A percentile compares a stretch with the other conserved stretches of the same genome.
These are phyloP conservation scores for Geophilus truncorum DNA, from an alignment of 2,888 invertebrate species.

Conservation along the genomic window DNA sequence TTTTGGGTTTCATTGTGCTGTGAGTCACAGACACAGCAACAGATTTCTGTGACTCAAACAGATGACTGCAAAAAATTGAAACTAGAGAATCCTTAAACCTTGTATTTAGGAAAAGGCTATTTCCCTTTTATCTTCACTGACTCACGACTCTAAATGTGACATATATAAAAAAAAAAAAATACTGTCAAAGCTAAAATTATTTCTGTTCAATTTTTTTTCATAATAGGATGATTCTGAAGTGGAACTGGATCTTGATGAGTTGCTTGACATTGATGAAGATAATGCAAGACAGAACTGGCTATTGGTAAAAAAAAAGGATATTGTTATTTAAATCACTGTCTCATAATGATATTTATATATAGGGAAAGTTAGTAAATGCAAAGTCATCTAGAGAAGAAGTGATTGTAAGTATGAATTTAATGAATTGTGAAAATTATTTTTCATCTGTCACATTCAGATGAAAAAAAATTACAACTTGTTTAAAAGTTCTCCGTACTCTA, in stretches of 20 bases:
- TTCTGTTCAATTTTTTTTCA: neutral
- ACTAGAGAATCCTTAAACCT: conserved; percentile 18
- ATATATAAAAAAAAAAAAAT: too few relatives aligned
- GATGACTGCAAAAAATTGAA: neutral
- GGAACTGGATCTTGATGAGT: conserved; percentile 90
- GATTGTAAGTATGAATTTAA: conserved; percentile 61
- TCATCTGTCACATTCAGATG: too few relatives aligned
- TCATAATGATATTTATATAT: conserved; percentile 50
- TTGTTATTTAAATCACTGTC: conserved; percentile 35
- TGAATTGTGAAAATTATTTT: too few relatives aligned
- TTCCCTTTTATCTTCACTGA: too few relatives aligned
- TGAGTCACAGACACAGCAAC: neutral
- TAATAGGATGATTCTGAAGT: conserved; percentile 55
- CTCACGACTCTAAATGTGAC: too few relatives aligned
- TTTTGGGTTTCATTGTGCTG: neutral
- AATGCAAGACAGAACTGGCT: conserved; percentile 64
- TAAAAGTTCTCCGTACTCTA: too few relatives aligned
- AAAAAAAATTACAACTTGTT: too few relatives aligned
- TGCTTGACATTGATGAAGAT: conserved; percentile 89
- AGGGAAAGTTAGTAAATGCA: conserved; percentile 73
- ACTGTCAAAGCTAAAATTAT: too few relatives aligned
- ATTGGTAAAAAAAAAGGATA: conserved; percentile 41
- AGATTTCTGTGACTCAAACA: neutral
- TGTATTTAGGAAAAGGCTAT: too few relatives aligned
- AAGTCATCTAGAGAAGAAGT: conserved; percentile 82